A percentile compares a stretch with the other conserved stretches of the same genome.
These are phyloP conservation scores for Sylvia atricapilla DNA, from an alignment of 2,113 vertebrate species.

Conservation along the genomic window DNA sequence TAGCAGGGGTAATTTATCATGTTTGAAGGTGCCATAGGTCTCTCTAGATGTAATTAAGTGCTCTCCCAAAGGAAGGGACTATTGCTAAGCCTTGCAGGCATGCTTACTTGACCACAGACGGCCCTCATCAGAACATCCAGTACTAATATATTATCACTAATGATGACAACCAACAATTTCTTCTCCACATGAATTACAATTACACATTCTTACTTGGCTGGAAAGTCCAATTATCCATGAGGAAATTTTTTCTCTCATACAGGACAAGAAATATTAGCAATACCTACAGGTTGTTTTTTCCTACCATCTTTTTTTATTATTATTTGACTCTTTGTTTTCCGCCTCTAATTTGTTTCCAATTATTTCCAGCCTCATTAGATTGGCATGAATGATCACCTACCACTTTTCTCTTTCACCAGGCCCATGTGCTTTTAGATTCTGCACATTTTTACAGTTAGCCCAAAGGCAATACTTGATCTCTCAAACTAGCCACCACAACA, in stretches of 20 bases:
- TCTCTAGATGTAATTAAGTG: constrained; percentile 10
- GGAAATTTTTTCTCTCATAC: not conserved
- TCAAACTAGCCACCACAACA: not conserved
- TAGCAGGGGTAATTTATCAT: not conserved
- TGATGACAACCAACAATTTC: constrained; percentile 16
- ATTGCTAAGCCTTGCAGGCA: constrained; percentile 12
- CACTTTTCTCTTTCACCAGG: not conserved
- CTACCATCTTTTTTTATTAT: not conserved
- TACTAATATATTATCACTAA: constrained; percentile 17
- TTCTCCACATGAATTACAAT: not conserved
- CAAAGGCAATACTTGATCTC: not conserved
- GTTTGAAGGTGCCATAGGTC: not conserved
- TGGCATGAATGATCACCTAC: not conserved
- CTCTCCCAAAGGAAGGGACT: not conserved
- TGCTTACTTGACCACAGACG: constrained; percentile 8
- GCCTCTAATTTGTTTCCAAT: not conserved
- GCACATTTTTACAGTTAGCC: not conserved
- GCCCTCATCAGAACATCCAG: constrained; percentile 22
- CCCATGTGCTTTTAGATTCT: not conserved
- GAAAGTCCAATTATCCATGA: not conserved
- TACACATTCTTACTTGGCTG: not conserved
- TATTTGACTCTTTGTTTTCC: not conserved
- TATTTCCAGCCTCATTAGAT: not conserved
- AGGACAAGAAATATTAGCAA: not conserved
- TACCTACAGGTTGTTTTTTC: not conserved